Conservation (phyloP, 2,797 vertebrate genomes). For the Protosalanx chinensis region DNA sequence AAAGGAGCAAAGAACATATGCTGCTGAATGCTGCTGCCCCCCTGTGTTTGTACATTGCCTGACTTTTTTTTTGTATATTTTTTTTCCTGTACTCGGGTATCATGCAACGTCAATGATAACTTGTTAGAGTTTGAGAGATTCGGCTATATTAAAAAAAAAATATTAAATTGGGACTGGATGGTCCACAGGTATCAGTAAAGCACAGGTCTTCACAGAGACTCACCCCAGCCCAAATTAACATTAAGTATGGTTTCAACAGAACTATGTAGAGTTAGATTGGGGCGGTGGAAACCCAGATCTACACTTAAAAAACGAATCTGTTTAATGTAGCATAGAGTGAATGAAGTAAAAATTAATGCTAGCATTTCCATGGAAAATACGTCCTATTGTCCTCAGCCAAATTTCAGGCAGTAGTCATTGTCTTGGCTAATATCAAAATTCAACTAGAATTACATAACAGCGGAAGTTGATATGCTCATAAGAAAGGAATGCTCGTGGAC, state of each 20-base stretch:
- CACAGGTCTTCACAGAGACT: not conserved
- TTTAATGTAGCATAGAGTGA: too few relatives aligned
- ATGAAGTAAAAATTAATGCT: too few relatives aligned
- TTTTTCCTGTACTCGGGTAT: not conserved
- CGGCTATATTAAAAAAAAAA: too few relatives aligned
- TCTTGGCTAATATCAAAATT: not conserved
- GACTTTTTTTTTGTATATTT: not conserved
- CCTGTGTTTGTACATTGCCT: not conserved
- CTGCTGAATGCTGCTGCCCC: not conserved
- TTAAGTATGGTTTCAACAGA: too few relatives aligned
- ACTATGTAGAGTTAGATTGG: too few relatives aligned
- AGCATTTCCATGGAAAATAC: too few relatives aligned
- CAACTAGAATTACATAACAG: conserved; percentile 14
- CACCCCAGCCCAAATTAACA: too few relatives aligned
- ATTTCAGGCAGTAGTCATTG: not conserved
- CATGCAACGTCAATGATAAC: not conserved
- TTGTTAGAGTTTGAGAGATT: not conserved
- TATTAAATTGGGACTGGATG: not conserved
- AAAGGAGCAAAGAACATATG: too few relatives aligned
- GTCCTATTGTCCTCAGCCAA: too few relatives aligned
- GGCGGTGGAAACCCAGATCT: too few relatives aligned
- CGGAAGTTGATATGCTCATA: conserved; percentile 18
- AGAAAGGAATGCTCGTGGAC: conserved; percentile 49
- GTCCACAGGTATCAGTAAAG: not conserved
- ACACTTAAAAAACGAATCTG: too few relatives aligned